These are phyloP conservation scores for Linyphia triangularis DNA, from an alignment of 2,888 invertebrate genomes.

Conservation along the genomic window DNA sequence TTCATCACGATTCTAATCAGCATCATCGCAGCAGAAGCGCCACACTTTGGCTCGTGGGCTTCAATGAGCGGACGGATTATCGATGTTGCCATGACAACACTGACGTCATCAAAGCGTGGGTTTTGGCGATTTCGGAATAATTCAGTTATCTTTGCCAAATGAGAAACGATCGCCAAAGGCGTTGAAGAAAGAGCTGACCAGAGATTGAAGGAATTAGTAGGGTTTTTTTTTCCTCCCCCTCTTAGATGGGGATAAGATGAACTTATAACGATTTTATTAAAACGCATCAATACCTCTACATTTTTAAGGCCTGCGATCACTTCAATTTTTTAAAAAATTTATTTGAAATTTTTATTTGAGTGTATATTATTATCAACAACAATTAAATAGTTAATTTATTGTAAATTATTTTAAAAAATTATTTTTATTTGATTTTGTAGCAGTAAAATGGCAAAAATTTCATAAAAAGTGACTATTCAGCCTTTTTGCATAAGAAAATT, in stretches of 20 bases:
- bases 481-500: too few species aligned
- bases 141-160: conserved; percentile 61
- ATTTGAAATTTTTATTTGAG: too few species aligned
- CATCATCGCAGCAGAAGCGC: conserved; percentile 38
- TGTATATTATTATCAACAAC: too few species aligned
- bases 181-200: background rate
- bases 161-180: conserved; percentile 62
- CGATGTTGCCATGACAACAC: conserved; percentile 65
- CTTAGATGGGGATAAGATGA: background rate
- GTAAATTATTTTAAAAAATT: too few species aligned
- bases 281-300: too few species aligned
- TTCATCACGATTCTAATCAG: conserved; percentile 52
- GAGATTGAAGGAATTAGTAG: conserved; percentile 30
- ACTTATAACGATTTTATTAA: too few species aligned
- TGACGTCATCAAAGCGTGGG: conserved; percentile 66
- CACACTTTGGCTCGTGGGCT: conserved; percentile 63
- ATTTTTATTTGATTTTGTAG: too few species aligned
- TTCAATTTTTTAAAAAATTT: too few species aligned
- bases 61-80: conserved; percentile 69
- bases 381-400: too few species aligned
- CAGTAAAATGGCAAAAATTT: too few species aligned
- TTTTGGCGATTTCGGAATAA: conserved; percentile 51
- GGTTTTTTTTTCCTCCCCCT: conserved; percentile 39
- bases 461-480: too few species aligned
- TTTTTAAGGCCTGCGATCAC: too few species aligned